Evolutionary conservation across 2,113 vertebrate genomes (phyloP), one percentile per base, ranked within the genome.

Genomic region (Chelonoidis abingdonii): DNA sequence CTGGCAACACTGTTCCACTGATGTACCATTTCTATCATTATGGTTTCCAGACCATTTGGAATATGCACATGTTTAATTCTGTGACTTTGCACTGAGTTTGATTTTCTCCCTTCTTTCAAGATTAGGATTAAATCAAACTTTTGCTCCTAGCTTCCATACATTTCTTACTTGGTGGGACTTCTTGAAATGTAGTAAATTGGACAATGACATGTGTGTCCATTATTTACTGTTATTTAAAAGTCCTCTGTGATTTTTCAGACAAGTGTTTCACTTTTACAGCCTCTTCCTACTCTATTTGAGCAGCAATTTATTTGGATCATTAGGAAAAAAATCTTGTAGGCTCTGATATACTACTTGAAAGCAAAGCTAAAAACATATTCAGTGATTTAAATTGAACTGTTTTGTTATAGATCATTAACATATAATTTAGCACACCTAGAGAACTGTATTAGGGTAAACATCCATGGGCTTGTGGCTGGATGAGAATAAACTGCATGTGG

Each of bases 241-340:
- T 1, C 12, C 57, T 90, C 47, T 87, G 52, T 41, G 81, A 6
- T 93, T 76, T 83, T 87, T 91, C 83, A 92, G 85, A 89, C 82
- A 53, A 52, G 29, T 78, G 87, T 47, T 85, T 1, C 0, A 47
- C n/a, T 94, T 95, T 94, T 80, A 83, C 9, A 80, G 38, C 29
- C 19, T 92, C 86, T 93, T 95, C 21, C 50, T 65, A n/a, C 27
- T 96, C 79, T 88, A 17, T 17, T 75, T 91, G 87, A 93, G 78
- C 25, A 94, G 57, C 53, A 92, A 96, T 96, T 89, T 94, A 62
- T 93, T 95, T 91, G 81, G 22, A 17, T 95, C 56, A 62, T 95
- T 93, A 91, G 24, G 88, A 80, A 91, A 88, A 49, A 92, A 94
- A 94, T 89, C 52, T 86, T 90, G 84, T 83, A 86, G 78, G 72